Percentiles rank a stretch among this genome's conserved stretches.
Conservation (phyloP, 2,888 invertebrate species). For the Didymodactylos carnosus region DNA sequence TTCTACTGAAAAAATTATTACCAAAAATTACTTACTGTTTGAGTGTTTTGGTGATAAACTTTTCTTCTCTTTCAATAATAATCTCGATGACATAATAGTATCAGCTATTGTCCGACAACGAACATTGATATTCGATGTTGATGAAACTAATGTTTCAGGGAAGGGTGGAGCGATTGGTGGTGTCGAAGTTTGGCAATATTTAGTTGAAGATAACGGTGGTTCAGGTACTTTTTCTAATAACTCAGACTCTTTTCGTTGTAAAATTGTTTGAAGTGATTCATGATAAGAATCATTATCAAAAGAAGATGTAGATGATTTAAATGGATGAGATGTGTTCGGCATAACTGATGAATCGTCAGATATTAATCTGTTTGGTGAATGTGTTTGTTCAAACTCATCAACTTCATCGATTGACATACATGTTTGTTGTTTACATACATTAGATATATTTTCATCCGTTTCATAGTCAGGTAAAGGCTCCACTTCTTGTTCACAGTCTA, state of each 20-base stretch:
- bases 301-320: background rate
- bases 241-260: no score
- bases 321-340: no score
- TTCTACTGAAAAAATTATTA: no score
- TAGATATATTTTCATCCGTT: no score
- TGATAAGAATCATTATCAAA: background rate
- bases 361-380: background rate
- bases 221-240: no score
- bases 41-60: no score
- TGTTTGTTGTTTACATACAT: no score
- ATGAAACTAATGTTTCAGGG: background rate
- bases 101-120: background rate
- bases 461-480: background rate
- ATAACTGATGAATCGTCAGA: background rate
- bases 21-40: no score
- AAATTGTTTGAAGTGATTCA: no score
- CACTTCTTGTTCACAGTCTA: background rate
- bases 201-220: background rate
- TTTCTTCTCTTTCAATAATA: no score
- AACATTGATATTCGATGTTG: background rate
- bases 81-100: no score
- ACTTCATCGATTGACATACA: background rate
- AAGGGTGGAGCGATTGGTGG: background rate
- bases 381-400: background rate
- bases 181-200: background rate